Evolutionary conservation across 2,888 invertebrate species (phyloP), one percentile per base, ranked within the genome.

Genomic region (Tetanocera ferruginea): DNA sequence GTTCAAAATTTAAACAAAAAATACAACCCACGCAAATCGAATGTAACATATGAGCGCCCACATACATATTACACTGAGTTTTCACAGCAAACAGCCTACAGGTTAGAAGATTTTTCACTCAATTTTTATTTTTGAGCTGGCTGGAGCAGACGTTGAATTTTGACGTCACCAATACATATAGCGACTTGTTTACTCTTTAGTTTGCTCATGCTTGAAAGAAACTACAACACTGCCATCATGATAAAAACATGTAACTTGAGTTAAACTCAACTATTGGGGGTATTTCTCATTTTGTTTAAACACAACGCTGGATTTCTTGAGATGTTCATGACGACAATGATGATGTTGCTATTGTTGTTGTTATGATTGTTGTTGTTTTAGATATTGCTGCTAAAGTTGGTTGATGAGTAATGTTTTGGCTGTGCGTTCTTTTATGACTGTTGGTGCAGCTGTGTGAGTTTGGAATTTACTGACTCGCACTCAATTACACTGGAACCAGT

Each of bases 321-420:
- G 60, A 60, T 28, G 28, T 60, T 60, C 25, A 28, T 60, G 60
- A 60, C 57, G 57, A 25, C 28, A 23, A 28, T 60, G 60, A 28
- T 60, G 60, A 14, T 43, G 11, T 43, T 43, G 64, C 34, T 28
- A 25, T 31, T 64, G 64, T 64, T 64, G 64, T 31, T 64, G 64
- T 51, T 57, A 1, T 69, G 2, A 43, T 17, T 49, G 69, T 17
- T 49, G 69, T 43, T 51, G 69, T 9, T 37, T 14, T n/a, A 17
- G 43, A 11, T 43, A 37, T 17, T 49, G 25, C 23, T 51, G 51
- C 43, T 51, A 17, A n/a, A 64, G n/a, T n/a, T 28, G 14, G 34
- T n/a, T 19, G 66, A 66, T 66, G 66, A 66, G 66, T 66, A 66
- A 66, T 66, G n/a, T 70, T 67, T 60, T 31, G 14, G 14, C 34